Conservation (phyloP, 2,797 vertebrate genomes). For the Austrolebias charrua region DNA sequence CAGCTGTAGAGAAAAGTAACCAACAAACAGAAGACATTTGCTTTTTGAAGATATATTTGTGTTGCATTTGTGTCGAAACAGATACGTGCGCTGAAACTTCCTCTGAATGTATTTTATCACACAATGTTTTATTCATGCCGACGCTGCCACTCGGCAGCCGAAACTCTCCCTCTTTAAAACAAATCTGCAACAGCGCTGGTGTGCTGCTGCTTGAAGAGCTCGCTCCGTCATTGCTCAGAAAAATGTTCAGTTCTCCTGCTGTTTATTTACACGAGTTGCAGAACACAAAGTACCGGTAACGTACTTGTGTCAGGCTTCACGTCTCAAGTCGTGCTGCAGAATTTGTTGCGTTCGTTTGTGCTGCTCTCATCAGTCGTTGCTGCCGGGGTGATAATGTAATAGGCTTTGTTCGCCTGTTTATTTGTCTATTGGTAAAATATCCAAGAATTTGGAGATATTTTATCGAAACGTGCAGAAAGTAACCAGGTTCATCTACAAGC, state of each 20-base stretch:
- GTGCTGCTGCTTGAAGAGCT: conserved; percentile 38
- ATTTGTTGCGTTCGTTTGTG: conserved; percentile 13
- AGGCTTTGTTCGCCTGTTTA: too few relatives aligned
- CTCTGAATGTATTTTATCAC: conserved; percentile 39
- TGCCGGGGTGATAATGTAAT: not conserved
- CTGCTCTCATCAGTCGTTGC: conserved; percentile 25
- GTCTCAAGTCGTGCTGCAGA: not conserved
- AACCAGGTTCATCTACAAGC: too few relatives aligned
- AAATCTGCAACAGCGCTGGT: conserved; percentile 39
- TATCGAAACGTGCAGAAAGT: too few relatives aligned
- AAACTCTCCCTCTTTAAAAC: conserved; percentile 46
- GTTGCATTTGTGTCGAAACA: conserved; percentile 47
- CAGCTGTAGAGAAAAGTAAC: not conserved
- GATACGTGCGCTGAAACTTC: conserved; percentile 39
- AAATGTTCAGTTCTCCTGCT: conserved; percentile 36
- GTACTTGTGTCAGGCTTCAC: conserved; percentile 7
- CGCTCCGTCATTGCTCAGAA: conserved; percentile 24
- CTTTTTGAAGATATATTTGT: conserved; percentile 31
- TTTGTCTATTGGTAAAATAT: too few relatives aligned
- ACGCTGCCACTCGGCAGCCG: conserved; percentile 59
- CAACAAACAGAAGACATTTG: conserved; percentile 18
- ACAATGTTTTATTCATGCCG: conserved; percentile 65
- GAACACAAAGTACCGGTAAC: conserved; percentile 34
- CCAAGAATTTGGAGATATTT: too few relatives aligned
- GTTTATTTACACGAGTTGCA: conserved; percentile 37